phyloP scores from a whole-genome alignment of 2,797 vertebrate genomes.

The Lithobates sylvaticus region DNA sequence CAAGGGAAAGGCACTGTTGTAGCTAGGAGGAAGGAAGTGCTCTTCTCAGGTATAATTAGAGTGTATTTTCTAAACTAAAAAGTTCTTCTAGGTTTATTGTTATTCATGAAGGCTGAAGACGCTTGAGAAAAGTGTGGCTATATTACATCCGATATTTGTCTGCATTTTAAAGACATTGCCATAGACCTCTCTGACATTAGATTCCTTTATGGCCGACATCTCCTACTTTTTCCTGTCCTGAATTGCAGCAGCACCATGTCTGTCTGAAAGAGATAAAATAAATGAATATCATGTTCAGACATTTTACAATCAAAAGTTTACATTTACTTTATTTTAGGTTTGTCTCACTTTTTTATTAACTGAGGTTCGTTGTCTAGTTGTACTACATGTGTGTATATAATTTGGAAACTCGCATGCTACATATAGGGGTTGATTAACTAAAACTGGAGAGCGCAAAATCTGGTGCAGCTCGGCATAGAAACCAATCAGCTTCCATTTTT shows the following conservation, averaged over 20 bases:
- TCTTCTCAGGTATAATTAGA: slow-evolving; percentile 50
- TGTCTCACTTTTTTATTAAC: too few species aligned
- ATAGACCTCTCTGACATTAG: slow-evolving; percentile 11
- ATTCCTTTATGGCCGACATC: slow-evolving; percentile 47
- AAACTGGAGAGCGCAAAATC: too few species aligned
- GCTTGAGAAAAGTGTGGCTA: slow-evolving; percentile 27
- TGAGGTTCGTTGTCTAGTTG: too few species aligned
- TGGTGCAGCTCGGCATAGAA: too few species aligned
- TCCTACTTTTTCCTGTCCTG: slow-evolving; percentile 37
- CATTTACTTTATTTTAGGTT: too few species aligned
- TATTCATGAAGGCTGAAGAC: slow-evolving; percentile 45
- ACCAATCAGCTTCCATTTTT: too few species aligned
- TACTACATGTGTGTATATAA: too few species aligned
- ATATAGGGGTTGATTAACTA: too few species aligned
- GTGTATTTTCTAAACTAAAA: slow-evolving; percentile 47
- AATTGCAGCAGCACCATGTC: slow-evolving; percentile 12
- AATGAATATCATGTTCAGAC: not conserved
- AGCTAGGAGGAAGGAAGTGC: slow-evolving; percentile 49
- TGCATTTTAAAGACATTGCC: slow-evolving; percentile 53
- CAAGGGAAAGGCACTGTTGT: not conserved
- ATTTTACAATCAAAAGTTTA: too few species aligned
- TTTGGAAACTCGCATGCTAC: too few species aligned
- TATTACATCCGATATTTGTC: slow-evolving; percentile 28
- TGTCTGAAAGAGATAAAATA: slow-evolving; percentile 22
- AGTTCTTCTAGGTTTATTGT: slow-evolving; percentile 26